Evolutionary conservation across 2,113 vertebrate species (phyloP).

Genomic region (Tupaia chinensis): DNA sequence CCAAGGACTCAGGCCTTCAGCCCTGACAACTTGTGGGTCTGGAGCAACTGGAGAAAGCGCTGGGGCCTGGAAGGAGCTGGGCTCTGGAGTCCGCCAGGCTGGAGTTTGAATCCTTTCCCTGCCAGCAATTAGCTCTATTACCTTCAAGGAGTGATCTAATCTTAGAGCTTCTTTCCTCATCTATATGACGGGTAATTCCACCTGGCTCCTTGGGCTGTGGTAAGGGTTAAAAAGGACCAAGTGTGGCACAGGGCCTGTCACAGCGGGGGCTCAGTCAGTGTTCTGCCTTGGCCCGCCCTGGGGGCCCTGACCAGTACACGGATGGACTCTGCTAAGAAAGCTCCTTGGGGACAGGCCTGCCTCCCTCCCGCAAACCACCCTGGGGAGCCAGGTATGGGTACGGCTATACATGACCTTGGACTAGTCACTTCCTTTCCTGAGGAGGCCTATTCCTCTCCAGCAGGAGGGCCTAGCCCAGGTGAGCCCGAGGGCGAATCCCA

Average conservation of each 20-base stretch:
- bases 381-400: not conserved
- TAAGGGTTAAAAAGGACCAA: not conserved
- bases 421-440: constrained; percentile 64
- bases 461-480: not conserved
- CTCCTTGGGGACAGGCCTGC: not conserved
- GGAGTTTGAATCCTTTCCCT: not conserved
- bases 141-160: constrained; percentile 41
- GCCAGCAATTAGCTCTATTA: not conserved
- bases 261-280: not conserved
- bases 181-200: not conserved
- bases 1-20: not conserved
- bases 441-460: constrained; percentile 20
- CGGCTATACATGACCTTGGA: constrained; percentile 64
- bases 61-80: not conserved
- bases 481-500: not conserved
- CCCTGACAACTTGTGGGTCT: not conserved
- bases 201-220: not conserved
- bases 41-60: not conserved
- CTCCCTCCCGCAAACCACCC: constrained; percentile 12
- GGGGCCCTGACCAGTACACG: constrained; percentile 10
- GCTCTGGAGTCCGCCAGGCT: constrained; percentile 1
- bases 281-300: not conserved
- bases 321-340: not conserved
- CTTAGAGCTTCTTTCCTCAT: constrained; percentile 40
- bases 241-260: not conserved